phyloP scores from a whole-genome alignment of 2,888 invertebrate genomes.

The Pterostichus madidus region DNA sequence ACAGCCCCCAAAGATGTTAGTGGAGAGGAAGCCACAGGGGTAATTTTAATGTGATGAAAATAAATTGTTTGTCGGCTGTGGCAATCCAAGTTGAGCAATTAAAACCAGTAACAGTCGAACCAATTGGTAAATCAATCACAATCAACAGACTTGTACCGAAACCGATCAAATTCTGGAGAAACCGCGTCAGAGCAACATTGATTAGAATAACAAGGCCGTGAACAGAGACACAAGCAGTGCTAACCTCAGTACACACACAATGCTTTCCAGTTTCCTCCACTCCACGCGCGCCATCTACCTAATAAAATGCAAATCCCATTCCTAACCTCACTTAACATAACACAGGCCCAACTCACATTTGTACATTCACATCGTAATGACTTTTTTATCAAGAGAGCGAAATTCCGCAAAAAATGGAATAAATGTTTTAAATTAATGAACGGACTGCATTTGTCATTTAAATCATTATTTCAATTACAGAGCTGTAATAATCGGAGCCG shows the following conservation, averaged over 20 bases:
- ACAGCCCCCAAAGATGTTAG: too few relatives aligned
- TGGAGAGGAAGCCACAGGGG: too few relatives aligned
- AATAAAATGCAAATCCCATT: slow-evolving; percentile 40
- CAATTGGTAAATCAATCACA: not conserved
- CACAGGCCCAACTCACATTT: not conserved
- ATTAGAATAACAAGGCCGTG: slow-evolving; percentile 23
- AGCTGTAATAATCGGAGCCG: not conserved
- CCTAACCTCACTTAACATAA: slow-evolving; percentile 12
- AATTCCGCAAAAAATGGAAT: slow-evolving; percentile 10
- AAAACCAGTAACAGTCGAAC: too few relatives aligned
- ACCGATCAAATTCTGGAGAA: slow-evolving; percentile 21
- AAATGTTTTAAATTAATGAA: slow-evolving; percentile 25
- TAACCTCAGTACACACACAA: slow-evolving; percentile 11
- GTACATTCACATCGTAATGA: too few relatives aligned
- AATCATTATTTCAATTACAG: slow-evolving; percentile 44
- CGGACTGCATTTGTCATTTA: slow-evolving; percentile 34
- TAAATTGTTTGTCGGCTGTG: too few relatives aligned
- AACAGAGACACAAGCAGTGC: slow-evolving; percentile 1
- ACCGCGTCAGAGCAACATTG: slow-evolving; percentile 21
- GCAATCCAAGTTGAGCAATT: too few relatives aligned
- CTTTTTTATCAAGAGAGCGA: not conserved
- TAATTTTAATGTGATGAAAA: too few relatives aligned
- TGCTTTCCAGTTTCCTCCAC: slow-evolving; percentile 25
- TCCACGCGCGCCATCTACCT: slow-evolving; percentile 15
- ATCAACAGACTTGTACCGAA: not conserved